These are phyloP conservation scores for Thinocorus orbignyianus DNA, from an alignment of 2,113 vertebrate species.

Conservation along the genomic window DNA sequence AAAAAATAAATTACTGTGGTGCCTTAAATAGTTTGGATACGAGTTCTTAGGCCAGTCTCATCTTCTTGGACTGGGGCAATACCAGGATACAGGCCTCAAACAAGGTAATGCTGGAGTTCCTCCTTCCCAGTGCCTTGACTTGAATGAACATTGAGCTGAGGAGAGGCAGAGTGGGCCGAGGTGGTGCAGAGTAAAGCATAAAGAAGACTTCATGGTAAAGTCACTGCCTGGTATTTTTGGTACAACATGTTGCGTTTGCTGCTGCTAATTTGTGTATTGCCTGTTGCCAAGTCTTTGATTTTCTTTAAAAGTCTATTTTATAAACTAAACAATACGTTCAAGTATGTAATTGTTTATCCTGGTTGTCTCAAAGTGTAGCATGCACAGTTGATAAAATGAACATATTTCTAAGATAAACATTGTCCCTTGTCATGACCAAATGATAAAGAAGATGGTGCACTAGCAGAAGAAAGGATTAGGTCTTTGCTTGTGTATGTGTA, in stretches of 20 bases:
- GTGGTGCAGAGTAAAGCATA: background rate
- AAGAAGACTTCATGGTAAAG: background rate
- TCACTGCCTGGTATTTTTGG: background rate
- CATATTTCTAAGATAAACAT: background rate
- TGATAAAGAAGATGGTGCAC: background rate
- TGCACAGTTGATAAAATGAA: background rate
- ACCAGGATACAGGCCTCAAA: background rate
- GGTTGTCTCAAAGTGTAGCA: background rate
- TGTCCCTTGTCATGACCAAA: background rate
- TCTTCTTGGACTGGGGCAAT: background rate
- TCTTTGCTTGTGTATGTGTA: background rate
- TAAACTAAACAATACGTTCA: background rate
- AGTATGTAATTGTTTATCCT: background rate
- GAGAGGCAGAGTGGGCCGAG: background rate
- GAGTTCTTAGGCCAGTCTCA: background rate
- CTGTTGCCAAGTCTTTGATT: background rate
- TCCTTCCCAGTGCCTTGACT: too few species aligned
- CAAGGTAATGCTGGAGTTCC: background rate
- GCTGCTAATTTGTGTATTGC: background rate
- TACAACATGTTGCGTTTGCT: background rate
- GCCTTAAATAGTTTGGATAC: background rate
- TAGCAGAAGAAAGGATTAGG: background rate
- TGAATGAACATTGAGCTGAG: background rate
- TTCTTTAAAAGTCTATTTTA: background rate
- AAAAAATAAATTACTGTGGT: background rate